A percentile compares a stretch with the other conserved stretches of the same genome.
phyloP scores from a whole-genome alignment of 2,113 vertebrate species.

The Chionomys nivalis region DNA sequence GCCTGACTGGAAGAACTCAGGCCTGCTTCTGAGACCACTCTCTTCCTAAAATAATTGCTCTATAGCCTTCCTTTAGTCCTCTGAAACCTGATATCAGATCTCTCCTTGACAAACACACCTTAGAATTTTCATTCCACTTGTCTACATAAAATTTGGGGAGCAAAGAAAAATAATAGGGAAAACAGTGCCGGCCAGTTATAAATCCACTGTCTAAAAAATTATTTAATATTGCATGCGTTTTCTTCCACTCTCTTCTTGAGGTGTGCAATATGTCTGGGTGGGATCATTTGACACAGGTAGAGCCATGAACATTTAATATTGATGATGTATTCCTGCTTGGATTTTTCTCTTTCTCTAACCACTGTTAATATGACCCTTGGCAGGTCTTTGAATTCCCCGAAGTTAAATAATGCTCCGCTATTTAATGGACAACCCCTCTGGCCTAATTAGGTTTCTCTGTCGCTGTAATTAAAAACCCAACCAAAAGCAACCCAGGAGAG shows the following conservation, averaged over 20 bases:
- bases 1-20: neutral
- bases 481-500: neutral
- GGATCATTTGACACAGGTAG: neutral
- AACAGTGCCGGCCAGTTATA: neutral
- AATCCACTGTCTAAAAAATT: neutral
- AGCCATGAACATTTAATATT: neutral
- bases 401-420: neutral
- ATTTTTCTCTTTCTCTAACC: neutral
- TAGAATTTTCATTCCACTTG: neutral
- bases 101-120: neutral
- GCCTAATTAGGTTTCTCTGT: neutral
- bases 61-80: neutral
- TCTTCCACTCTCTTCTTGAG: neutral
- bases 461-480: neutral
- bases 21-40: neutral
- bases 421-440: neutral
- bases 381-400: neutral
- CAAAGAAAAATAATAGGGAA: conserved; percentile 1
- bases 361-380: neutral
- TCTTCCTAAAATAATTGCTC: neutral
- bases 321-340: neutral
- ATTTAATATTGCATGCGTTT: neutral
- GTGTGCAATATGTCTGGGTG: rapidly evolving
- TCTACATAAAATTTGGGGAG: neutral
- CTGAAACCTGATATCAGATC: neutral